A percentile compares a stretch with the other conserved stretches of the same genome.
Evolutionary conservation across 2,113 vertebrate species (phyloP).

Genomic region (Serinus canaria): DNA sequence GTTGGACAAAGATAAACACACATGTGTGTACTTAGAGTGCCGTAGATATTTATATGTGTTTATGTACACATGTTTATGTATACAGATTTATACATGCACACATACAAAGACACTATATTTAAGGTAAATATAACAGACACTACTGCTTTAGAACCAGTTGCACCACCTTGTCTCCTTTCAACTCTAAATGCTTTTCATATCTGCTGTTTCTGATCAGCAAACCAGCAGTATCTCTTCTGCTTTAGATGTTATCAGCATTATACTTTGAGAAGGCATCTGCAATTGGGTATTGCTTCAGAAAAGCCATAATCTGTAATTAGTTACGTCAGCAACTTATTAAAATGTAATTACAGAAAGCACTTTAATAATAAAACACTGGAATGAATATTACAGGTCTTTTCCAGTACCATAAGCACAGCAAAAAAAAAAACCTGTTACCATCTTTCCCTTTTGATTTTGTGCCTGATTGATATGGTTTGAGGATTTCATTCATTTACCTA

Average conservation of each 20-base stretch:
- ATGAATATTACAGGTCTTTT: background rate
- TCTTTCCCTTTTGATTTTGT: background rate
- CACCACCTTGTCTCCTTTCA: background rate
- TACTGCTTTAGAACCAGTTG: background rate
- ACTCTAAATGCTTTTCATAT: background rate
- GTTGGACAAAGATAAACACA: background rate
- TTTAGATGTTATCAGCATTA: background rate
- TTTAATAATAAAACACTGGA: conserved; percentile 20
- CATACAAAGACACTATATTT: background rate
- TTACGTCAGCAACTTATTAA: conserved; percentile 5
- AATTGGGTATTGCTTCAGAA: background rate
- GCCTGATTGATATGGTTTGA: background rate
- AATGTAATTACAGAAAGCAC: background rate
- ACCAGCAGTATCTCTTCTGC: background rate
- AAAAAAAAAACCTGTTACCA: background rate
- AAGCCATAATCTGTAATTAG: conserved; percentile 14
- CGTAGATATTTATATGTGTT: background rate
- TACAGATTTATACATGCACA: background rate
- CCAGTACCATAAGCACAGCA: background rate
- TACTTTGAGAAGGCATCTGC: background rate
- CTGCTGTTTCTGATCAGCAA: background rate
- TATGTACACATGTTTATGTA: background rate
- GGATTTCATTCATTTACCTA: background rate
- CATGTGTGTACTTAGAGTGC: background rate
- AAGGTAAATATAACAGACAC: background rate